A percentile compares a stretch with the other conserved stretches of the same genome.
Evolutionary conservation across 2,888 invertebrate genomes (phyloP).

Genomic region (Nowickia ferox): DNA sequence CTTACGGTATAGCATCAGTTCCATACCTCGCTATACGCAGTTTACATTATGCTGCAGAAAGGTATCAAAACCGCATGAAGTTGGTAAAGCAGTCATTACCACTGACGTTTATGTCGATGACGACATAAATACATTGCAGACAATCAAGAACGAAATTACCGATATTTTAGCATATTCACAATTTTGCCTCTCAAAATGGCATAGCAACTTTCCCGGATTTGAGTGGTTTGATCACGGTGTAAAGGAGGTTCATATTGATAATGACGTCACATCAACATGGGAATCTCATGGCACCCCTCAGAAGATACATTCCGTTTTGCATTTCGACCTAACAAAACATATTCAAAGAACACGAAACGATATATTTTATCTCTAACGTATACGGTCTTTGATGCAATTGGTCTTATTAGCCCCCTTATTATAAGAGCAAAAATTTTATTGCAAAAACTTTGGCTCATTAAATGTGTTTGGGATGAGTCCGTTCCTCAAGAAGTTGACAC

Average conservation of each 20-base stretch:
- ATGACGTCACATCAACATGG: slow-evolving; percentile 20
- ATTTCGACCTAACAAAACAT: too few relatives aligned
- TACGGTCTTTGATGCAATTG: slow-evolving; percentile 26
- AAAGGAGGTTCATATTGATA: slow-evolving; percentile 33
- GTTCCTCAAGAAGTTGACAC: slow-evolving; percentile 38
- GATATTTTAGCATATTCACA: slow-evolving; percentile 40
- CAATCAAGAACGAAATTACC: slow-evolving; percentile 15
- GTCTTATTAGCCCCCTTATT: slow-evolving; percentile 19
- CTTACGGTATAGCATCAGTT: slow-evolving; percentile 22
- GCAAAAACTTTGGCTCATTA: slow-evolving; percentile 33
- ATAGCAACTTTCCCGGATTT: slow-evolving; percentile 12
- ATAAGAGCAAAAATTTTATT: slow-evolving; percentile 38
- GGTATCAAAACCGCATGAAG: slow-evolving; percentile 2
- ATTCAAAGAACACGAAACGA: slow-evolving; percentile 8
- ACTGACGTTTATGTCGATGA: too few relatives aligned
- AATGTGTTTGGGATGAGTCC: slow-evolving; percentile 52
- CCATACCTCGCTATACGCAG: slow-evolving; percentile 55
- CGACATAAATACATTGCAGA: slow-evolving; percentile 4
- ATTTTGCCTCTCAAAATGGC: slow-evolving; percentile 51
- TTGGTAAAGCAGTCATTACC: too few relatives aligned
- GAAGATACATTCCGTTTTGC: too few relatives aligned
- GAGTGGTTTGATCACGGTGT: neutral
- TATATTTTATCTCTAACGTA: slow-evolving; percentile 34
- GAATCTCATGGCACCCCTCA: neutral
- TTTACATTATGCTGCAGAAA: slow-evolving; percentile 44